Evolutionary conservation across 2,888 invertebrate species (phyloP).

Genomic region (Dryobotodes eremita): DNA sequence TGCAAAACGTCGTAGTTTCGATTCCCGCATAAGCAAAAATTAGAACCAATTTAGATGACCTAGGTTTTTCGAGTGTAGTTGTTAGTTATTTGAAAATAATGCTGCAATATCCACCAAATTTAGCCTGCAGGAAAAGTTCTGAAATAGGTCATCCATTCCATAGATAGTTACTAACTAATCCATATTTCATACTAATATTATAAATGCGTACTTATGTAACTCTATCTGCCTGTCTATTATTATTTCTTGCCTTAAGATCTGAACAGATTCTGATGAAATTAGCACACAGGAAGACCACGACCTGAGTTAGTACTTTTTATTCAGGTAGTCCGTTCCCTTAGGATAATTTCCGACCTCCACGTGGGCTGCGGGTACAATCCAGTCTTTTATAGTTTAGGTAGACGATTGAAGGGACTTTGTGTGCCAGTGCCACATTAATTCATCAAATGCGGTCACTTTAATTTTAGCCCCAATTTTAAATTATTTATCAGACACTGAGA

Average conservation of each 20-base stretch:
- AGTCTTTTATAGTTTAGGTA: not conserved
- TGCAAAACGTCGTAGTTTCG: not conserved
- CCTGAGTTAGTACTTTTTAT: not conserved
- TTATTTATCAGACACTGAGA: not conserved
- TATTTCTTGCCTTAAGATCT: too few species aligned
- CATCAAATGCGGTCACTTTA: not conserved
- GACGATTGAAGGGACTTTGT: not conserved
- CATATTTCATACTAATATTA: too few species aligned
- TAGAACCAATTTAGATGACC: not conserved
- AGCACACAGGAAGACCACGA: not conserved
- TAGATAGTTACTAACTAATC: too few species aligned
- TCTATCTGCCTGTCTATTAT: not conserved
- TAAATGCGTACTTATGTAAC: too few species aligned
- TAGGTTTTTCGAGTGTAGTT: not conserved
- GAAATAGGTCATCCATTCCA: not conserved
- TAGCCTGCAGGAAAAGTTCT: not conserved
- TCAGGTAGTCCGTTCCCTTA: not conserved
- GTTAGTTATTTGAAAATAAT: not conserved
- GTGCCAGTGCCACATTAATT: not conserved
- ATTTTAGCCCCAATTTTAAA: slow-evolving; percentile 1
- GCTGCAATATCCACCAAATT: not conserved
- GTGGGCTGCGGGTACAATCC: not conserved
- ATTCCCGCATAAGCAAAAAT: not conserved
- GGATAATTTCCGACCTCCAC: not conserved
- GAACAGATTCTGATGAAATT: not conserved